Percentiles rank a stretch among this genome's conserved stretches.
Conservation (phyloP, 2,113 vertebrate genomes). For the Meriones unguiculatus region DNA sequence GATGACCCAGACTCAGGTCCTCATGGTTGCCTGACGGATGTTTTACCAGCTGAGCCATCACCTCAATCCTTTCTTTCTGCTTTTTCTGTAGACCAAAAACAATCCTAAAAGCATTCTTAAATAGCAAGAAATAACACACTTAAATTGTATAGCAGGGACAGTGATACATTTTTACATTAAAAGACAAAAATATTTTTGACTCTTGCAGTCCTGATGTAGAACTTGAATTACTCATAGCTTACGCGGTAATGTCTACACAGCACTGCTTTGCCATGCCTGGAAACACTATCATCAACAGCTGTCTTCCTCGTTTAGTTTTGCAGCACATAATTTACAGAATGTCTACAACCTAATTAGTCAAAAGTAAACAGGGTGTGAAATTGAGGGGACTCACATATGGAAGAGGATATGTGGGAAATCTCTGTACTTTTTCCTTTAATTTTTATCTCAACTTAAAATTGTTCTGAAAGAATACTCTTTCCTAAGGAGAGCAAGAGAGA, state of each 20-base stretch:
- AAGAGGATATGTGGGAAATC: fast-evolving
- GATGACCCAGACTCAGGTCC: not conserved
- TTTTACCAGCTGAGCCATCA: too few species aligned
- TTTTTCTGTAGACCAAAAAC: not conserved
- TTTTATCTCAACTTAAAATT: not conserved
- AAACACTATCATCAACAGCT: slow-evolving; percentile 24
- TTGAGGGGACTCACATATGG: too few species aligned
- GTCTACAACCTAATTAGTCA: not conserved
- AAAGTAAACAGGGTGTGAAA: not conserved
- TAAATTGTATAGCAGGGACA: not conserved
- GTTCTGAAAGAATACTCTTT: not conserved
- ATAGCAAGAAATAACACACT: not conserved
- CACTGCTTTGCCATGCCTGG: slow-evolving; percentile 47
- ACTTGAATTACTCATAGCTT: slow-evolving; percentile 47
- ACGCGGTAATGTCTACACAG: slow-evolving; percentile 49
- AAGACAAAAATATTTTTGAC: not conserved
- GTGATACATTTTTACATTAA: slow-evolving; percentile 13
- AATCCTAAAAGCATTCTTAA: not conserved
- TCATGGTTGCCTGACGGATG: fast-evolving
- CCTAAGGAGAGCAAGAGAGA: not conserved
- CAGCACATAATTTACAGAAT: not conserved
- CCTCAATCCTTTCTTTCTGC: not conserved
- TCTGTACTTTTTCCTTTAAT: too few species aligned
- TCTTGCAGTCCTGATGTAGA: not conserved
- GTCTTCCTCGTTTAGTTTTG: not conserved